A percentile compares a stretch with the other conserved stretches of the same genome.
Conservation (phyloP, 2,888 invertebrate genomes). For the Torymus texanus region DNA sequence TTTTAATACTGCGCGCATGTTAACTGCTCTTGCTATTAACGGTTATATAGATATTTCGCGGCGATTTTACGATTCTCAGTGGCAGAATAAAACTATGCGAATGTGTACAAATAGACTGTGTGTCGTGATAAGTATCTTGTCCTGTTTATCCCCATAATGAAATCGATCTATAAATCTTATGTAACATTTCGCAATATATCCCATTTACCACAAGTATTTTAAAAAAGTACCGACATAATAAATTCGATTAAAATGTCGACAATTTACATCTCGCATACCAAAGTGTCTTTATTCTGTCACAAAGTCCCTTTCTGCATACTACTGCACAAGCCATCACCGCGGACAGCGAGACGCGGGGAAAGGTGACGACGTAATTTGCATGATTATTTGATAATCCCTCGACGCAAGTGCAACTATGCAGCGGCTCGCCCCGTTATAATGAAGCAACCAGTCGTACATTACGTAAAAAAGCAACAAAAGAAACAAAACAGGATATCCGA, state of each 20-base stretch:
- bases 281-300: neutral
- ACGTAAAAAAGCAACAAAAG: neutral
- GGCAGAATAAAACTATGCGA: too few relatives aligned
- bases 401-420: neutral
- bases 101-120: too few relatives aligned
- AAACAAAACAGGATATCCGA: conserved; percentile 32
- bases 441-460: conserved; percentile 19
- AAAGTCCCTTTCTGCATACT: neutral
- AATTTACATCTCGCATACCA: neutral
- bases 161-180: too few relatives aligned
- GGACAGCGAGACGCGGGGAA: too few relatives aligned
- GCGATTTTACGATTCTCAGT: too few relatives aligned
- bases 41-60: too few relatives aligned
- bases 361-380: conserved; percentile 20
- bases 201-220: neutral
- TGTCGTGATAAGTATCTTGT: too few relatives aligned
- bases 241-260: conserved; percentile 18
- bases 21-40: too few relatives aligned
- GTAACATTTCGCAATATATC: neutral
- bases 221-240: neutral
- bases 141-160: too few relatives aligned
- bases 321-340: neutral
- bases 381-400: conserved; percentile 30
- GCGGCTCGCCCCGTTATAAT: neutral
- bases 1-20: neutral